A percentile compares a stretch with the other conserved stretches of the same genome.
Conservation (phyloP, 1,140 invertebrate species). For the Drosophila navojoa region DNA sequence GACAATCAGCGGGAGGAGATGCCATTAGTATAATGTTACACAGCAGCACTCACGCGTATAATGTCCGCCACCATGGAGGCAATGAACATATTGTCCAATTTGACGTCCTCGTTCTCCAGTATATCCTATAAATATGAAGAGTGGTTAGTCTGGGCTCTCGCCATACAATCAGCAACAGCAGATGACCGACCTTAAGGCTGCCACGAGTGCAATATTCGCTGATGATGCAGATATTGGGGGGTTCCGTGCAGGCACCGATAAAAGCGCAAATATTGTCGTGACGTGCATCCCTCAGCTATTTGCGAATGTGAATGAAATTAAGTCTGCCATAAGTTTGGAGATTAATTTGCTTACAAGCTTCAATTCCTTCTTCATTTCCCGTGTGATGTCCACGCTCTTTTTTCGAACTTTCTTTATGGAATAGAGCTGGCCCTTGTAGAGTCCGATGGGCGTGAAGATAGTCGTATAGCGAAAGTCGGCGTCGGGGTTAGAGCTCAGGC, state of each 20-base stretch:
- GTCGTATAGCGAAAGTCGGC: conserved; percentile 93
- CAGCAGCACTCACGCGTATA: conserved; percentile 88
- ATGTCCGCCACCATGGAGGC: conserved; percentile 95
- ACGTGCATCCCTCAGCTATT: conserved; percentile 93
- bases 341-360: conserved; percentile 89
- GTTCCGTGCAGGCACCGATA: conserved; percentile 96
- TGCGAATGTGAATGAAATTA: background rate
- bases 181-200: conserved; percentile 89
- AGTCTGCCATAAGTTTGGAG: background rate
- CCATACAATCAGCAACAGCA: background rate
- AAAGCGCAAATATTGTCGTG: conserved; percentile 97
- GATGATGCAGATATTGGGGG: conserved; percentile 94
- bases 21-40: conserved; percentile 69
- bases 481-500: conserved; percentile 93
- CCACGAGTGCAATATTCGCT: conserved; percentile 96
- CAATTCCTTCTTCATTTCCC: conserved; percentile 97
- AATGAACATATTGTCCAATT: conserved; percentile 96
- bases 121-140: conserved; percentile 89
- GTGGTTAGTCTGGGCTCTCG: conserved; percentile 4
- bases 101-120: conserved; percentile 94
- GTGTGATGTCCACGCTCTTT: conserved; percentile 94
- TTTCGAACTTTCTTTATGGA: conserved; percentile 94
- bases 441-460: conserved; percentile 94
- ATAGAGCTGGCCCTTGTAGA: conserved; percentile 93
- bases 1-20: conserved; percentile 13